These are phyloP conservation scores for Graptemys geographica DNA, from an alignment of 2,797 vertebrate genomes.

Conservation along the genomic window DNA sequence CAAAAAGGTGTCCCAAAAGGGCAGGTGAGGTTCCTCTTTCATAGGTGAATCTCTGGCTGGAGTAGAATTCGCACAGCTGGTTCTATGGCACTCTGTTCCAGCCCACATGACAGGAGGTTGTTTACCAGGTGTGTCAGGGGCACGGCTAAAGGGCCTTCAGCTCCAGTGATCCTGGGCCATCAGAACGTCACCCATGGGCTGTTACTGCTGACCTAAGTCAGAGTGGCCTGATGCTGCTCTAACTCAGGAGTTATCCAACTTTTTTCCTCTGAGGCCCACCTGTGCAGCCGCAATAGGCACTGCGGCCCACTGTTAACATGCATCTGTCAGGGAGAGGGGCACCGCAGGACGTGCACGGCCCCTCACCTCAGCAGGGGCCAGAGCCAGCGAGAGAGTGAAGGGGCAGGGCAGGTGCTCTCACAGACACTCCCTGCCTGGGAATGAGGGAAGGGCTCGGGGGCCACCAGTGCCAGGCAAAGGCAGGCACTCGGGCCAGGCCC, in stretches of 20 bases:
- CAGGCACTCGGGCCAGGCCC: too few relatives aligned
- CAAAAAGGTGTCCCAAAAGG: slow-evolving; percentile 8
- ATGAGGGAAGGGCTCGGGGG: too few relatives aligned
- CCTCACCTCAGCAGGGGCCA: too few relatives aligned
- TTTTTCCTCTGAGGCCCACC: background rate
- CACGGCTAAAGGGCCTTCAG: background rate
- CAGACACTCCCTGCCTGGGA: too few relatives aligned
- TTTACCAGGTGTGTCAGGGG: background rate
- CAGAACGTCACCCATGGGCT: background rate
- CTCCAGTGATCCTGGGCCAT: background rate
- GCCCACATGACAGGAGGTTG: background rate
- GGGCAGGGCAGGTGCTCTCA: too few relatives aligned
- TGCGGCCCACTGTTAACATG: background rate
- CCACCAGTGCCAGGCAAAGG: too few relatives aligned
- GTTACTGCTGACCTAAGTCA: background rate
- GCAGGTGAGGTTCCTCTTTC: slow-evolving; percentile 17
- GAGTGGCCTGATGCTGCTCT: background rate
- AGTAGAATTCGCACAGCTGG: slow-evolving; percentile 4
- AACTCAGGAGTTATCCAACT: background rate
- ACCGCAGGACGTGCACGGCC: too few relatives aligned
- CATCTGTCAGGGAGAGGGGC: background rate
- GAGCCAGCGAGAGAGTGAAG: too few relatives aligned
- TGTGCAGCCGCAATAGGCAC: too few relatives aligned
- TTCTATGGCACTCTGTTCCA: background rate
- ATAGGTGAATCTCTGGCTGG: background rate